Percentiles rank a stretch among this genome's conserved stretches.
phyloP scores from a whole-genome alignment of 1,140 invertebrate species.

The Rhyzopertha dominica region DNA sequence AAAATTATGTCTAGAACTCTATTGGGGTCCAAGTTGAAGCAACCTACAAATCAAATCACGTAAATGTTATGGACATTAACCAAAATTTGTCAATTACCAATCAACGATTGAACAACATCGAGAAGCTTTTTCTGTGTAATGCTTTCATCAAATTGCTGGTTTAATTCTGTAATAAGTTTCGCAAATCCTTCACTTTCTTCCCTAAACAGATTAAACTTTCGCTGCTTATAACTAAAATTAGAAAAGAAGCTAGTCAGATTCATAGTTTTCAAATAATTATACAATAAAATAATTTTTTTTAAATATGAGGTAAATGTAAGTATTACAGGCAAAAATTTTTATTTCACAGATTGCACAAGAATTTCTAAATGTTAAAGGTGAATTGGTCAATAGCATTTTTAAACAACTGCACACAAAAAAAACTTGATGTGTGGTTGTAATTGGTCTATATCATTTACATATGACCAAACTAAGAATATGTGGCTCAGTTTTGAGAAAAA shows the following conservation, averaged over 20 bases:
- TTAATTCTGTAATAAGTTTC: slow-evolving; percentile 94
- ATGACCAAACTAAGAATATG: too few relatives aligned
- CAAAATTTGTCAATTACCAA: slow-evolving; percentile 58
- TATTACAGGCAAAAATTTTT: too few relatives aligned
- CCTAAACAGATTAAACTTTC: slow-evolving; percentile 97
- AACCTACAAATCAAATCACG: slow-evolving; percentile 62
- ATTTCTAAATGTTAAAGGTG: too few relatives aligned
- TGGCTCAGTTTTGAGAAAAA: too few relatives aligned
- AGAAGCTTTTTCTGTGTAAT: slow-evolving; percentile 59
- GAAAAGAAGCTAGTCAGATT: neutral
- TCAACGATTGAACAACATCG: slow-evolving; percentile 87
- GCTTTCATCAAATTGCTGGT: slow-evolving; percentile 73
- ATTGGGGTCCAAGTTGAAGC: slow-evolving; percentile 98
- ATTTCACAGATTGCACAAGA: too few relatives aligned
- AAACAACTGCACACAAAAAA: too few relatives aligned
- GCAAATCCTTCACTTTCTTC: slow-evolving; percentile 99
- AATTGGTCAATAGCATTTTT: too few relatives aligned
- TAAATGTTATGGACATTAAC: slow-evolving; percentile 8
- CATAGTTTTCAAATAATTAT: neutral
- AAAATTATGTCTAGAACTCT: slow-evolving; percentile 94
- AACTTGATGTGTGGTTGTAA: too few relatives aligned
- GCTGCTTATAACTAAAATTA: slow-evolving; percentile 91
- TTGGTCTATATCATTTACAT: too few relatives aligned
- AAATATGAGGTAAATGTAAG: too few relatives aligned
- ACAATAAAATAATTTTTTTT: too few relatives aligned